Percentiles rank a stretch among this genome's conserved stretches.
Conservation (phyloP, 2,113 vertebrate species). For the Nibea coibor region DNA sequence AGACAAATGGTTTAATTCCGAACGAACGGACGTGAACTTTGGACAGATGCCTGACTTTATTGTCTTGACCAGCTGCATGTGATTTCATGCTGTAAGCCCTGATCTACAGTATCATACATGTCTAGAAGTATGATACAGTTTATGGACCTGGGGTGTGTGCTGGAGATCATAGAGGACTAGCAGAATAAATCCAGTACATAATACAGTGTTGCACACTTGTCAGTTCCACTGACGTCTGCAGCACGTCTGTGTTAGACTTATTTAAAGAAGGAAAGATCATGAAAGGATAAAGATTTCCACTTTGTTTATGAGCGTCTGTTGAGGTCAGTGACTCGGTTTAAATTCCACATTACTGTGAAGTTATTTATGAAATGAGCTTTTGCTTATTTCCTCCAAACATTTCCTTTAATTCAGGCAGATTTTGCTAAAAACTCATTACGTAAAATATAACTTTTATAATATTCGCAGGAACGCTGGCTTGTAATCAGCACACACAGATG, state of each 20-base stretch:
- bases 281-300: background rate
- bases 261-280: background rate
- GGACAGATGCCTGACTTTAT: constrained; percentile 23
- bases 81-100: constrained; percentile 48
- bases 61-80: constrained; percentile 39
- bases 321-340: background rate
- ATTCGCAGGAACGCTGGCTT: background rate
- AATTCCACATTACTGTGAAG: constrained; percentile 7
- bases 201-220: constrained; percentile 26
- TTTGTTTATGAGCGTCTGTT: background rate
- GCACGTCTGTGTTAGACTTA: background rate
- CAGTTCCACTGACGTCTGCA: constrained; percentile 25
- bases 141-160: background rate
- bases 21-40: constrained; percentile 48
- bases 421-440: background rate
- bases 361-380: constrained; percentile 2
- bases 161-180: constrained; percentile 25
- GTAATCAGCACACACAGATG: background rate
- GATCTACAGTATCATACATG: background rate
- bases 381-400: background rate
- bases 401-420: background rate
- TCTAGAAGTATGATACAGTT: background rate
- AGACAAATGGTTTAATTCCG: constrained; percentile 50
- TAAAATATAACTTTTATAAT: background rate
- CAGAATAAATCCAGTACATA: constrained; percentile 35